Conservation (phyloP, 2,113 vertebrate species). For the Mirounga angustirostris region DNA sequence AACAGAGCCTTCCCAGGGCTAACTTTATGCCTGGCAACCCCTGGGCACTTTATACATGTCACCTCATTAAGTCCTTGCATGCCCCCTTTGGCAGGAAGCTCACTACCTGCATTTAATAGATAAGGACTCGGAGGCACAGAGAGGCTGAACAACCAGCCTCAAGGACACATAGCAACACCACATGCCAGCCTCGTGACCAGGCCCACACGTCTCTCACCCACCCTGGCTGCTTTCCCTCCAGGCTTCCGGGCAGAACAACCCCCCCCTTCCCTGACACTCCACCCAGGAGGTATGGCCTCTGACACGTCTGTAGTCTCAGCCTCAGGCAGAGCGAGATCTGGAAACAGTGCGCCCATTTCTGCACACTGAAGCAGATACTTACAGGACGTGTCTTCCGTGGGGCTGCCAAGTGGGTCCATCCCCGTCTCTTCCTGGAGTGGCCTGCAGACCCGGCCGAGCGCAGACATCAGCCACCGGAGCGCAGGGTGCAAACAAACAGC, state of each 20-base stretch:
- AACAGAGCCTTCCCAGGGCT: background rate
- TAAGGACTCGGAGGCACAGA: background rate
- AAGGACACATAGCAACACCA: background rate
- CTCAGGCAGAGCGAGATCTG: background rate
- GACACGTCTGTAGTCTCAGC: too few species aligned
- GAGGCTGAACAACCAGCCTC: background rate
- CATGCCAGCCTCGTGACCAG: fast-evolving
- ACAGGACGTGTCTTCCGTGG: slow-evolving; percentile 92
- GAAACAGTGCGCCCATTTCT: fast-evolving
- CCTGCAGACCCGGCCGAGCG: slow-evolving; percentile 79
- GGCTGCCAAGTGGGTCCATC: slow-evolving; percentile 92
- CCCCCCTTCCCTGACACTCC: background rate
- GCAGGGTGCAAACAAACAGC: background rate
- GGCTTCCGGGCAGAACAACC: background rate
- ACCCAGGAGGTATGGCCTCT: fast-evolving
- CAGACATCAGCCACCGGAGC: too few species aligned
- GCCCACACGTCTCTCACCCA: fast-evolving
- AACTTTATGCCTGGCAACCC: background rate
- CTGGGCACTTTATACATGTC: too few species aligned
- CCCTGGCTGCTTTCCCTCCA: fast-evolving
- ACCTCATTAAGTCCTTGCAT: background rate
- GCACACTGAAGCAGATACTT: slow-evolving; percentile 80
- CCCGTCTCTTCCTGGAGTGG: slow-evolving; percentile 94
- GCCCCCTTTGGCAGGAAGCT: background rate
- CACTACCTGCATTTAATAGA: background rate